Evolutionary conservation across 2,888 invertebrate species (phyloP).

Genomic region (Pharmacophagus antenor): DNA sequence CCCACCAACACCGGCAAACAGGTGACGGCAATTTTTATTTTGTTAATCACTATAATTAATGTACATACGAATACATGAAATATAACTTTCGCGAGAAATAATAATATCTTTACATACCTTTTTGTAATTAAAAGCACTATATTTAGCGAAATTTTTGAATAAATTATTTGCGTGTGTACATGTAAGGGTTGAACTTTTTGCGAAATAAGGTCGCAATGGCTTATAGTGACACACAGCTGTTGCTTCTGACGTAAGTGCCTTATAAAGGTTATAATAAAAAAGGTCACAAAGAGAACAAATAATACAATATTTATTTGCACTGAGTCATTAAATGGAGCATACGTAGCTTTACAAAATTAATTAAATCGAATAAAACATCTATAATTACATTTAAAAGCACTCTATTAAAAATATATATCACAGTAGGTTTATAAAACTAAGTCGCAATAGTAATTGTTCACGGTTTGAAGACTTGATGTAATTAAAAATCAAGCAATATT

Average conservation of each 20-base stretch:
- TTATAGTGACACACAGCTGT: constrained; percentile 14
- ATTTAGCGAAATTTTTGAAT: background rate
- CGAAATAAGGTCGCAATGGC: constrained; percentile 23
- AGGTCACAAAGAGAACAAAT: constrained; percentile 1
- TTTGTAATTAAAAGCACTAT: background rate
- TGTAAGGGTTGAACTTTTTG: constrained; percentile 19
- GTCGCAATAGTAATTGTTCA: too few species aligned
- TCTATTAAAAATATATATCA: background rate
- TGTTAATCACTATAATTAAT: background rate
- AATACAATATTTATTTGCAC: background rate
- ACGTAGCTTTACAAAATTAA: too few species aligned
- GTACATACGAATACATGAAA: background rate
- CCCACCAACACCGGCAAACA: too few species aligned
- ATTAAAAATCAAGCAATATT: background rate
- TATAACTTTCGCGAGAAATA: too few species aligned
- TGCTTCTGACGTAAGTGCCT: constrained; percentile 19
- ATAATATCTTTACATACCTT: background rate
- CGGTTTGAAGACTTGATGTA: too few species aligned
- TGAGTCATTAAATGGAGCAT: too few species aligned
- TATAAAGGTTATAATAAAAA: constrained; percentile 9
- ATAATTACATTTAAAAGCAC: background rate
- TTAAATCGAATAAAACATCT: too few species aligned
- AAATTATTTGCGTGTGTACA: constrained; percentile 3
- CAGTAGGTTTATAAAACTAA: background rate
- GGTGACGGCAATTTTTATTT: too few species aligned